Evolutionary conservation across 2,888 invertebrate species (phyloP), one percentile per base, ranked within the genome.

Genomic region (Cheilosia vulpina): DNA sequence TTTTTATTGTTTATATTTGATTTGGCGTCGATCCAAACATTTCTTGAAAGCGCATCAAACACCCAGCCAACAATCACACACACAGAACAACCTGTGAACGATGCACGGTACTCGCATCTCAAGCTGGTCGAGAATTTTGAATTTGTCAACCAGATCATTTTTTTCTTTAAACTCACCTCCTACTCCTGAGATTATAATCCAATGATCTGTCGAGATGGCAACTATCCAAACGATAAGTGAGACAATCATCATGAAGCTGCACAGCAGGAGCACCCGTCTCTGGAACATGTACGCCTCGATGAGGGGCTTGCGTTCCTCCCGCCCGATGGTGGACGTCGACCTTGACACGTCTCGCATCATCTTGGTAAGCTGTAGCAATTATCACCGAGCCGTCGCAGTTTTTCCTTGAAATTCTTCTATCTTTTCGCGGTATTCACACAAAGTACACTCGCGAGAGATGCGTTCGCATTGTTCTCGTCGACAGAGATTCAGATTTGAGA

Each of bases 171-270:
- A 87, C 52, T 68, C 87, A 92, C 92, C 92, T 87, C 87, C 81
- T 31, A 89, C 89, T 65, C 92, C 92, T 1, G 91, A 90, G 82
- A 96, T 94, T 53, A 94, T 93, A 88, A 95, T 94, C 96, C 96
- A 96, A 89, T 95, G 95, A 89, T 95, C 94, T 3, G 96, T 96
- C 84, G 95, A 94, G 60, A 96, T 95, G 24, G 96, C 95, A 15
- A 95, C 92, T 55, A 95, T 94, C 96, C 96, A 96, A 50, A 96
- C 90, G 69, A 96, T 93, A 4, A 94, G 93, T 27, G 94, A 94
- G 0, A 96, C 89, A 0, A 95, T 95, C 55, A 96, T 93, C 13
- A 95, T 92, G 13, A 94, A 90, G 0, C 96, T 96, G 89, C 96
- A 95, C 1, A 94, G 94, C 72, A 96, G 94, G 41, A 96, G 93